Evolutionary conservation across 2,113 vertebrate species (phyloP).

Genomic region (Phasianus colchicus): DNA sequence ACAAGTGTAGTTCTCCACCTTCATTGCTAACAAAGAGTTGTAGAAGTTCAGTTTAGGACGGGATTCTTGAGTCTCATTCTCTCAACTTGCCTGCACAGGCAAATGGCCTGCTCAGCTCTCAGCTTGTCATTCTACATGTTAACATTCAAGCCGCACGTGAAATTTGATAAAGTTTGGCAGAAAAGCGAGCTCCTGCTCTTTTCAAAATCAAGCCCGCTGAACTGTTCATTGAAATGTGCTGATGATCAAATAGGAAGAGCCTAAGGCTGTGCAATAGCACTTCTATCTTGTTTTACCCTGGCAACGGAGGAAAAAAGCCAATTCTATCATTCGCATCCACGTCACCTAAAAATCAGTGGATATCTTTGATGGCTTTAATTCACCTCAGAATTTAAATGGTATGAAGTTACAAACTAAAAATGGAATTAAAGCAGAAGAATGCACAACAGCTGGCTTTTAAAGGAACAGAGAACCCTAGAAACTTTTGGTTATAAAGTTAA

Average conservation of each 20-base stretch:
- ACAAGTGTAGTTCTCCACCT: not conserved
- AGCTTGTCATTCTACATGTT: not conserved
- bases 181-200: constrained; percentile 27
- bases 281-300: not conserved
- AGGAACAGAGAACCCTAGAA: not conserved
- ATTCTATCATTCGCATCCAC: not conserved
- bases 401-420: not conserved
- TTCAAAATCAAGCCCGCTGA: not conserved
- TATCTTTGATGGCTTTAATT: not conserved
- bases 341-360: not conserved
- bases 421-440: not conserved
- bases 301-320: not conserved
- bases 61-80: not conserved
- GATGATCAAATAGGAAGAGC: not conserved
- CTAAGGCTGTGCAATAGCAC: not conserved
- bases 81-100: not conserved
- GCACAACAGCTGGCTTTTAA: accelerated
- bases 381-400: not conserved
- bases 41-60: not conserved
- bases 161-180: constrained; percentile 18
- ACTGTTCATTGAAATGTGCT: not conserved
- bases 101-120: not conserved
- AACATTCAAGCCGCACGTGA: not conserved
- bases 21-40: not conserved
- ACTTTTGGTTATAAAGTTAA: not conserved